Conservation (phyloP, 2,797 vertebrate species). For the Antennarius maculatus region DNA sequence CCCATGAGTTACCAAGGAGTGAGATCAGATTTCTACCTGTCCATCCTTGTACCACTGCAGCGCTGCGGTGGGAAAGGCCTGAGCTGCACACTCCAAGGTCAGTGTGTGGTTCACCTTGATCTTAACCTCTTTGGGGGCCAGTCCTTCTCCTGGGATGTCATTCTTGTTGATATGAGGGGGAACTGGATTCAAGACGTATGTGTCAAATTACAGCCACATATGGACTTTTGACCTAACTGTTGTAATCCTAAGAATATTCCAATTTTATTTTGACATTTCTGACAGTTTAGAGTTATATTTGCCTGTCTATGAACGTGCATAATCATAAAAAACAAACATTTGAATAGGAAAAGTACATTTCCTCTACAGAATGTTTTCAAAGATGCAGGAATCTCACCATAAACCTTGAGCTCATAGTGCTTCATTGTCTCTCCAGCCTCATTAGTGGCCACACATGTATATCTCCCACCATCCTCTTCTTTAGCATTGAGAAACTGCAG, state of each 20-base stretch:
- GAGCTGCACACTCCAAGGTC: constrained; percentile 91
- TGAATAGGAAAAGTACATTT: too few relatives aligned
- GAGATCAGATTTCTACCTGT: constrained; percentile 81
- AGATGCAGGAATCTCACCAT: constrained; percentile 82
- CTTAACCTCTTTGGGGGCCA: constrained; percentile 92
- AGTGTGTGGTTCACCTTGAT: constrained; percentile 92
- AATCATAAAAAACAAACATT: too few relatives aligned
- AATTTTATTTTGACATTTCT: too few relatives aligned
- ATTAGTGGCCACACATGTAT: constrained; percentile 94
- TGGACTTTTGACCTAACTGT: too few relatives aligned
- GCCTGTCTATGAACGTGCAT: too few relatives aligned
- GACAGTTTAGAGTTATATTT: too few relatives aligned
- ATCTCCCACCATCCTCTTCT: constrained; percentile 88
- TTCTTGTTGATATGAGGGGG: constrained; percentile 93
- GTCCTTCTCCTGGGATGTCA: constrained; percentile 83
- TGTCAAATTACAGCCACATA: neutral
- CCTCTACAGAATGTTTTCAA: neutral
- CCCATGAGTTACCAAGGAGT: neutral
- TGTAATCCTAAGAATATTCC: neutral
- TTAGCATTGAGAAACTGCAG: constrained; percentile 93
- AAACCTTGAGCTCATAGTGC: constrained; percentile 94
- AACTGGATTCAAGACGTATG: constrained; percentile 76
- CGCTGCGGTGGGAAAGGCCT: constrained; percentile 87
- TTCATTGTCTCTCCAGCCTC: constrained; percentile 93
- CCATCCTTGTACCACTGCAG: constrained; percentile 97